phyloP scores from a whole-genome alignment of 2,888 invertebrate species.

The Apeira syringaria region DNA sequence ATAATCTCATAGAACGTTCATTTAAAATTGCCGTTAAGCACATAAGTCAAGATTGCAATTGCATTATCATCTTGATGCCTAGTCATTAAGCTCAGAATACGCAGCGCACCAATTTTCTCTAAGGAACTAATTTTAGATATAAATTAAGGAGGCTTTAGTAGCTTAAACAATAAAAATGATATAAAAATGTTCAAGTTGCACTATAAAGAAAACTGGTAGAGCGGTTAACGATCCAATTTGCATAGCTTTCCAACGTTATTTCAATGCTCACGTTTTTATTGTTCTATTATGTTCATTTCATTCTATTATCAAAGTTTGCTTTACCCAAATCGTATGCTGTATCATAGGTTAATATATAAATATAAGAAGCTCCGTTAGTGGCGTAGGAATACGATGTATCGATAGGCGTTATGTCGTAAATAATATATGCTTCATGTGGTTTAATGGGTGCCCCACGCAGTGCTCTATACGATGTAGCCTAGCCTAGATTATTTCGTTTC shows the following conservation, averaged over 20 bases:
- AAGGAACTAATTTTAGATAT: constrained; percentile 19
- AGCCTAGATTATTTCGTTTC: too few relatives aligned
- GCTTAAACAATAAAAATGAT: constrained; percentile 32
- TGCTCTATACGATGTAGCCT: background rate
- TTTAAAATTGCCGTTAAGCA: constrained; percentile 12
- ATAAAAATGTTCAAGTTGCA: constrained; percentile 36
- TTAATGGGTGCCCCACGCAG: constrained; percentile 12
- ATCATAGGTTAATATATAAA: background rate
- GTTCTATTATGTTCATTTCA: constrained; percentile 33
- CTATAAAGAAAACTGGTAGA: constrained; percentile 44
- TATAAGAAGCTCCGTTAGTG: constrained; percentile 6
- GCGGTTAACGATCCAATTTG: constrained; percentile 48
- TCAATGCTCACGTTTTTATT: constrained; percentile 46
- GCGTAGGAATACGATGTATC: constrained; percentile 9
- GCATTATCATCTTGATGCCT: constrained; percentile 6
- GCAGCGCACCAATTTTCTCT: constrained; percentile 18
- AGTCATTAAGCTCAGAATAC: constrained; percentile 8
- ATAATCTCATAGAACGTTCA: constrained; percentile 14
- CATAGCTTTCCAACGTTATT: constrained; percentile 40
- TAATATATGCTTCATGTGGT: constrained; percentile 11
- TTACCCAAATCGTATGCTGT: constrained; percentile 11
- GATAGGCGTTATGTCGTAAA: constrained; percentile 5
- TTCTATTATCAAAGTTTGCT: constrained; percentile 26
- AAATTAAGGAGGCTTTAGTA: constrained; percentile 21
- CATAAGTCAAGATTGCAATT: constrained; percentile 10